Evolutionary conservation across 2,113 vertebrate genomes (phyloP).

Genomic region (Scortum barcoo): DNA sequence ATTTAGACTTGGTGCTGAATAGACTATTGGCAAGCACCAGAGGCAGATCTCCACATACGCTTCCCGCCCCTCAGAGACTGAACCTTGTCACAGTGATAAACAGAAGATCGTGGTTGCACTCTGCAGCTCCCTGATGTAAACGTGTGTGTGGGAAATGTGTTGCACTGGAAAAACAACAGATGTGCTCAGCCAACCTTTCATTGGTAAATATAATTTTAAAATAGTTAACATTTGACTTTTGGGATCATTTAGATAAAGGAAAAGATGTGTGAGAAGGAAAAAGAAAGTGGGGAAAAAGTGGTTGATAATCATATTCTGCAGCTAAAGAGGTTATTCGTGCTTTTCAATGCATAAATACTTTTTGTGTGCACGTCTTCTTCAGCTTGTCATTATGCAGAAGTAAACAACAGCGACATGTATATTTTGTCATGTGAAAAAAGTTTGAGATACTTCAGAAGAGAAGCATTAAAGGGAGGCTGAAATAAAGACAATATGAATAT

Average conservation of each 20-base stretch:
- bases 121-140: conserved; percentile 8
- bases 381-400: background rate
- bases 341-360: background rate
- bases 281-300: too few species aligned
- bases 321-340: background rate
- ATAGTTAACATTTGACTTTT: background rate
- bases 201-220: background rate
- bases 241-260: background rate
- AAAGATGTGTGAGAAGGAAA: background rate
- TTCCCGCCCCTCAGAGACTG: background rate
- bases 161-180: conserved; percentile 1
- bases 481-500: conserved; percentile 4
- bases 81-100: conserved; percentile 26
- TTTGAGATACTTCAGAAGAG: background rate
- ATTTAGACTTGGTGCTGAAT: conserved; percentile 11
- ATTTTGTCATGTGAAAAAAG: background rate
- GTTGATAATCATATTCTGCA: background rate
- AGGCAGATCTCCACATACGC: conserved; percentile 25
- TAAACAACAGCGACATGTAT: background rate
- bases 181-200: conserved; percentile 1
- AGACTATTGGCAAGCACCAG: conserved; percentile 6
- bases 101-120: conserved; percentile 9
- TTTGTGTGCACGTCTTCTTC: background rate
- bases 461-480: background rate
- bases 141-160: background rate